Base-by-base conservation (phyloP, 2,888 invertebrate genomes). In the Parnassius smintheus region DNA sequence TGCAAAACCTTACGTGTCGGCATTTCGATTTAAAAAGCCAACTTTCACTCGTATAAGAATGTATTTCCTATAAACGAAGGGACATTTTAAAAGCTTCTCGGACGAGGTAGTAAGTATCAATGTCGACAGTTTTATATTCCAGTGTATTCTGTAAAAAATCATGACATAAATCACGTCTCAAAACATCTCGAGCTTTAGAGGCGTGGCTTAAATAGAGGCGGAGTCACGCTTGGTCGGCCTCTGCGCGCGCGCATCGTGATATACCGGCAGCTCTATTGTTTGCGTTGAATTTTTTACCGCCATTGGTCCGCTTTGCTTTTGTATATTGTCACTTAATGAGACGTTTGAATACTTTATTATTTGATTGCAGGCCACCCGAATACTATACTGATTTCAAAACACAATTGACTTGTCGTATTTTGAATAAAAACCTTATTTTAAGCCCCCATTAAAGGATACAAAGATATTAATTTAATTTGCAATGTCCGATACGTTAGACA, bases 211-310 rank as follows among this genome's bases (percentile, higher is more conserved):
- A 75, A 80, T 70, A 66, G 70, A 60, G 59, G 66, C 62, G 70
- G 72, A 85, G 86, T 79, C 69, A 74, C 59, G 10, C 7, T 59
- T 63, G 82, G 60, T 71, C 87, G 73, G 83, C 88, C 89, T 72
- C 75, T 72, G 74, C 77, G 77, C 78, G 67, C 65, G 74, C 75
- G 73, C 73, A 66, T 61, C 75, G 90, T 90, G 90, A 85, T 70
- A 79, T 90, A 90, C 88, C 83, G 89, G 77, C 74, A 65, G 60
- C 69, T 73, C 78, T 82, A 85, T 86, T 88, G 86, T 86, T 82
- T 72, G 75, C 74, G 65, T 61, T 62, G 65, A 62, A 67, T 59
- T 66, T 65, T 49, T 69, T 67, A 68, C 70, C 68, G 71, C 71
- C 60, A 75, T 73, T 74, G 75, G 75, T 69, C 66, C 63, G 63